Evolutionary conservation across 2,797 vertebrate genomes (phyloP), one percentile per base, ranked within the genome.

Genomic region (Parambassis ranga): DNA sequence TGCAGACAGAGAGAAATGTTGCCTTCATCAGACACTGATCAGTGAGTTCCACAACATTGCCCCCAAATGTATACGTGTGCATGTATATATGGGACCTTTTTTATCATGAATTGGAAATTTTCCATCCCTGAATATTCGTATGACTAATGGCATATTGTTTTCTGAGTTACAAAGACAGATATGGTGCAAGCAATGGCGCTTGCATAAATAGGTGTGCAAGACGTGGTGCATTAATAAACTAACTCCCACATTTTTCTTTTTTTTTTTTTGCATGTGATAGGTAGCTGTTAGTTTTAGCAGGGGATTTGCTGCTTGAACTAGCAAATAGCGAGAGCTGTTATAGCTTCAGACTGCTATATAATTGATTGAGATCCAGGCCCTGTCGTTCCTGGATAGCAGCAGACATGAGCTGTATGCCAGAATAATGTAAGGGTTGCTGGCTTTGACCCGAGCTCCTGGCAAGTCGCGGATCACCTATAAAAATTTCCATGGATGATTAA

Each of bases 61-160:
- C 57, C 73, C 46, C 37, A 60, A 70, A 76, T 72, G 71, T 57
- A 66, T 47, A 59, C 43, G 41, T 50, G 72, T 50, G 72, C 67
- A 71, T 83, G 68, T 75, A 82, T 64, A 70, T 71, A 44, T 36
- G 64, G 37, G 53, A 62, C 61, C 33, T 63, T 82, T 82, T 75
- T 68, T 84, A 84, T 85, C 84, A 84, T 85, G 77, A 85, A 85
- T 84, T 86, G 83, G 85, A 90, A 79, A 86, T 88, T 57, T 77
- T 61, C 81, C 63, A 76, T 62, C 65, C 36, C 64, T 56, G 74
- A 71, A 65, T 81, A 86, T 84, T 82, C 48, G 60, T 66, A 79
- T 88, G 83, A 87, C 75, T 84, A 88, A 90, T 88, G 76, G 67
- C 60, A 62, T 80, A 80, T 89, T 84, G 77, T 85, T 82, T 87